These are phyloP conservation scores for Sebastes hubbsi DNA, from an alignment of 2,797 vertebrate species.

Conservation along the genomic window DNA sequence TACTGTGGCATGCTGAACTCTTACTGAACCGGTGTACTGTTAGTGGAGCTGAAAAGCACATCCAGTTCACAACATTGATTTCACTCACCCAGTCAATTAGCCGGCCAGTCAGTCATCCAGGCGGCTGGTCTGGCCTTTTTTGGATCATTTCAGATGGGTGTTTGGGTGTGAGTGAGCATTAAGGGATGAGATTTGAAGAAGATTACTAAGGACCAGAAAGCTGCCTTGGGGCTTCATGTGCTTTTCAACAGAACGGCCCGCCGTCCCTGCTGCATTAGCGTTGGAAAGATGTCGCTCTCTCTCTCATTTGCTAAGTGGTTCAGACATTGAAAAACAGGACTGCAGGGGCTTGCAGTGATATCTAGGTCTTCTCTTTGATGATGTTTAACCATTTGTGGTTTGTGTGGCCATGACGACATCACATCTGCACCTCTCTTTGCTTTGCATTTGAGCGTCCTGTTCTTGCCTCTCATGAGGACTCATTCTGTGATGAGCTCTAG, in stretches of 20 bases:
- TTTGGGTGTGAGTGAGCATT: conserved; percentile 76
- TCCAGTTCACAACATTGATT: conserved; percentile 71
- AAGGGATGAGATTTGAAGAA: conserved; percentile 65
- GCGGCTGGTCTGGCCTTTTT: conserved; percentile 20
- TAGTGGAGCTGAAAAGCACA: conserved; percentile 67
- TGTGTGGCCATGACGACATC: background rate
- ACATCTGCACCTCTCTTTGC: conserved; percentile 4
- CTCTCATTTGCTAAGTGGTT: conserved; percentile 57
- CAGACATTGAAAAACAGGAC: conserved; percentile 64
- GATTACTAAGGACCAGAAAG: conserved; percentile 66
- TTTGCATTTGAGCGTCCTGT: conserved; percentile 5
- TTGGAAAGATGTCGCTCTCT: conserved; percentile 44
- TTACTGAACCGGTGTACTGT: conserved; percentile 57
- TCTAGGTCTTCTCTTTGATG: conserved; percentile 49
- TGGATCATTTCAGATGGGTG: conserved; percentile 60
- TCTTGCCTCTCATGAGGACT: conserved; percentile 11
- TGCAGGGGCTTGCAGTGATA: conserved; percentile 48
- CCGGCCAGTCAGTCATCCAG: conserved; percentile 35
- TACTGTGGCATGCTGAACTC: conserved; percentile 63
- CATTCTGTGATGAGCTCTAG: conserved; percentile 11
- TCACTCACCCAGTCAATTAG: conserved; percentile 67
- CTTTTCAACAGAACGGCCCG: conserved; percentile 53
- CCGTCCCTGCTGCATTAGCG: conserved; percentile 58
- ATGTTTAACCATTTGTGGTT: conserved; percentile 25
- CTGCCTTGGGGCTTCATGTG: conserved; percentile 57